Evolutionary conservation across 2,797 vertebrate species (phyloP), one percentile per base, ranked within the genome.

Genomic region (Ibycter americanus): DNA sequence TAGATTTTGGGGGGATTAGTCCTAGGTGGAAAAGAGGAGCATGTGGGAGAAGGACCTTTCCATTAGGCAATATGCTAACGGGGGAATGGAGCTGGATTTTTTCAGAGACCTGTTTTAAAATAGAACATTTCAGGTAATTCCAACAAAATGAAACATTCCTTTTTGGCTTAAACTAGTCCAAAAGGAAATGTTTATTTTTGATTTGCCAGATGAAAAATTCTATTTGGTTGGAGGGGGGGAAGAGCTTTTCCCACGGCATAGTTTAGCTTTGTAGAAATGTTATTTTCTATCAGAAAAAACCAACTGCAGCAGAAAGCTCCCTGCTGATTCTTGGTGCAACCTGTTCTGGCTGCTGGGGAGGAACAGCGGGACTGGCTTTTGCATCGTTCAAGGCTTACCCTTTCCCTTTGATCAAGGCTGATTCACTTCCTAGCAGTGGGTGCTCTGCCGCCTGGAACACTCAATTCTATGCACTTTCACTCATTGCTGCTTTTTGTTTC

Each of bases 201-300:
- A 82, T 92, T 83, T 79, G 7, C 42, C 2, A 4, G 15, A 65
- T 54, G 36, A 85, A 92, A 91, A 77, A 83, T 26, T 63, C 6
- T 22, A 5, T 52, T 66, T 40, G 0, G 9, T 10, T 25, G 19
- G 7, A 12, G 5, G 13, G 1, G 0, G 3, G 1, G 4, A 12
- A 5, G 40, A 40, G 40, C 40, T 12, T 40, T 40, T 40, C 19
- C 40, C 34, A 27, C 6, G 1, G 29, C 22, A 21, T 7, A n/a
- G n/a, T 52, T 90, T 84, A 12, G 8, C 52, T 83, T 49, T 46
- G 40, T 52, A 66, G 38, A 82, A 92, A 38, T 9, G 5, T 32
- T 29, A 47, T 71, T 89, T 91, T 87, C 59, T 34, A 18, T 31
- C 27, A 85, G 23, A 20, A 90, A 65, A 79, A 51, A 71, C 2